Percentiles rank a stretch among this genome's conserved stretches.
These are phyloP conservation scores for Melopsittacus undulatus DNA, from an alignment of 2,797 vertebrate species.

Conservation along the genomic window DNA sequence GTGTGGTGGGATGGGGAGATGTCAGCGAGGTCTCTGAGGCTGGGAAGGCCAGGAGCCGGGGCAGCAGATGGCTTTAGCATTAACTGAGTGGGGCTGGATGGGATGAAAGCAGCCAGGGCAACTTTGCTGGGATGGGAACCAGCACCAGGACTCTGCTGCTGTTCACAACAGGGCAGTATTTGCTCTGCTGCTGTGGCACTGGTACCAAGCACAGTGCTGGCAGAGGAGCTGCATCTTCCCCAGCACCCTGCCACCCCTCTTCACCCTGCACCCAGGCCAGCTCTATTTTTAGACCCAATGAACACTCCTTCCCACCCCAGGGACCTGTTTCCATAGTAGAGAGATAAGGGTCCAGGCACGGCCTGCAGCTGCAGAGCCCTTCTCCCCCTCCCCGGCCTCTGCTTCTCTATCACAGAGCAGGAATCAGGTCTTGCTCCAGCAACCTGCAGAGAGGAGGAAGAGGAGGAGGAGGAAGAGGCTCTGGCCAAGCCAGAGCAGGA, in stretches of 20 bases:
- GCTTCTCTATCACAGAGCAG: not conserved
- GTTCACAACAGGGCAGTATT: rapidly evolving
- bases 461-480: not conserved
- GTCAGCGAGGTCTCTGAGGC: not conserved
- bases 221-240: not conserved
- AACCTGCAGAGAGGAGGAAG: constrained; percentile 9
- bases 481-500: not conserved
- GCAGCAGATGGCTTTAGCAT: not conserved
- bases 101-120: not conserved
- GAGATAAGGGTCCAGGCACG: not conserved
- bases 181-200: not conserved
- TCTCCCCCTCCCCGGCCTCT: not conserved
- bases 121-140: rapidly evolving
- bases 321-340: not conserved
- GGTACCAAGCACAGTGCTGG: not conserved
- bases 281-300: not conserved
- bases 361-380: not conserved
- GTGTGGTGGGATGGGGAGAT: not conserved
- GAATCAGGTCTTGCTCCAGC: not conserved
- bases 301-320: not conserved
- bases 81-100: not conserved
- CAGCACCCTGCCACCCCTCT: not conserved
- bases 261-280: not conserved
- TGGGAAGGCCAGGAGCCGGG: not conserved
- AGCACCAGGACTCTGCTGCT: not conserved